Evolutionary conservation across 2,888 invertebrate species (phyloP), one percentile per base, ranked within the genome.

Genomic region (Prosopocoilus inquinatus): DNA sequence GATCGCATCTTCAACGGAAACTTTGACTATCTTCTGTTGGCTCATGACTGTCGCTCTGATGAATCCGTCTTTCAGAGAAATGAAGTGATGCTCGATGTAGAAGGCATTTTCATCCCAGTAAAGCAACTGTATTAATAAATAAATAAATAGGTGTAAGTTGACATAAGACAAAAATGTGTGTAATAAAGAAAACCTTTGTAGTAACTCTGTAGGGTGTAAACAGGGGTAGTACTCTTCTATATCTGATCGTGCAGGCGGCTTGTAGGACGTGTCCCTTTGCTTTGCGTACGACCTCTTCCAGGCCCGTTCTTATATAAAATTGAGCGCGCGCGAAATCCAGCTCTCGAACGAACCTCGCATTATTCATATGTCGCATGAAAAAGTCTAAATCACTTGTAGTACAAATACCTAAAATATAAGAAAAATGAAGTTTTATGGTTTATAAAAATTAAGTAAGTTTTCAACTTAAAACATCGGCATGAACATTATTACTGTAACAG

Each of bases 311-410:
- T 50, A 88, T 87, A 68, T 90, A 92, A 74, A 88, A 91, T 69
- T 91, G 88, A 71, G 92, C 89, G 54, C 94, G 81, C 0, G 90
- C 93, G 73, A 94, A 93, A 77, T 94, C 94, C 65, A 93, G 77
- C 72, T 94, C 94, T 2, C 94, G 81, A 3, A 93, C 78, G 68
- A 91, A 94, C 9, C 94, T 82, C 0, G 93, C 90, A 73, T 94
- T 94, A 76, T 94, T 95, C 94, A 94, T 94, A 74, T 94, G 94
- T n/a, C 83, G 82, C 8, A 91, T 78, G 70, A 92, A 86, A 57
- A 92, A 84, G 70, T 94, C 94, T 50, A 94, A 83, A 74, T 95
- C 94, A 71, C 90, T 90, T 0, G 91, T 89, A 3, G 89, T 87
- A 68, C 92, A 93, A 49, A 93, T 79, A 7, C 90, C 90, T 90